Conservation (phyloP, 2,113 vertebrate species). For the Pangasianodon hypophthalmus region DNA sequence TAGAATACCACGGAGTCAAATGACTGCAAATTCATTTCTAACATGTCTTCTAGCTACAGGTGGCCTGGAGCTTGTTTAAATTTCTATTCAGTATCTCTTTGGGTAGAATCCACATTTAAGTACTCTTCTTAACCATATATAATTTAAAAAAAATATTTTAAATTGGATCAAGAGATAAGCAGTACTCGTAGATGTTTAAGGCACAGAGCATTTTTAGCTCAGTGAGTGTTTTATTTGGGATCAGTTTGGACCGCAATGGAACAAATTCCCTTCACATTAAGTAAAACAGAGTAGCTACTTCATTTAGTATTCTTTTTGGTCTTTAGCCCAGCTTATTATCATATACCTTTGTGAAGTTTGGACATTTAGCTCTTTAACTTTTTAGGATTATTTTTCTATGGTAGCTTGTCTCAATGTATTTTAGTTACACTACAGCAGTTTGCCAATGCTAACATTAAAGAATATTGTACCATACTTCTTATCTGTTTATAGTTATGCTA, state of each 20-base stretch:
- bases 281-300: no score
- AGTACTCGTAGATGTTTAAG: neutral
- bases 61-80: neutral
- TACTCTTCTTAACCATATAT: neutral
- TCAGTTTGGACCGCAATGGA: neutral
- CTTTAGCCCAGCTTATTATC: neutral
- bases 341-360: neutral
- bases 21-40: neutral
- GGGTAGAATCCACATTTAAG: neutral
- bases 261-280: neutral
- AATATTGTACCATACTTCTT: neutral
- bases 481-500: neutral
- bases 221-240: neutral
- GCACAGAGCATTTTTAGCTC: no score
- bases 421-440: neutral
- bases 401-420: neutral
- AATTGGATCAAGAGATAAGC: neutral
- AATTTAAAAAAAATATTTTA: neutral
- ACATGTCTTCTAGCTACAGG: neutral
- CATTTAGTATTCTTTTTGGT: no score
- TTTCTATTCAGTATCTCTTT: neutral
- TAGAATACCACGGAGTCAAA: neutral
- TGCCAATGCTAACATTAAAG: no score
- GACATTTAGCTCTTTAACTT: neutral
- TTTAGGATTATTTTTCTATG: neutral